Conservation (phyloP, 2,888 invertebrate species). For the Frankliniella intonsa region DNA sequence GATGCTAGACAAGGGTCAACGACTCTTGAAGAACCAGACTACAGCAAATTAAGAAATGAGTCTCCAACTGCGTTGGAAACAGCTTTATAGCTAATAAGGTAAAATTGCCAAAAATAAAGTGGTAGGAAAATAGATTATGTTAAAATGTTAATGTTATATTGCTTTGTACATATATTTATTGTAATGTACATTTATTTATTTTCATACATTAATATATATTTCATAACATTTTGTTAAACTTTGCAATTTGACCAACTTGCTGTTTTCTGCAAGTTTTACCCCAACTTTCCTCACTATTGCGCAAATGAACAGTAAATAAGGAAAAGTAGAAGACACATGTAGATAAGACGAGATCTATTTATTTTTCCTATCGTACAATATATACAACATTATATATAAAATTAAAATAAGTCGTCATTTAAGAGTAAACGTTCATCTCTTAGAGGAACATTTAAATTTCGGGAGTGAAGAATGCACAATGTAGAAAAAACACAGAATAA, state of each 20-base stretch:
- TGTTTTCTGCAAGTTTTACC: no score
- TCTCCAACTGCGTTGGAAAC: neutral
- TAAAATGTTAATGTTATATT: neutral
- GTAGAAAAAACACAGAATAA: neutral
- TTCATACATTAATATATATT: neutral
- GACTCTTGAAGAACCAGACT: neutral
- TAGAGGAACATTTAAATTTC: no score
- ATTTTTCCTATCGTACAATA: neutral
- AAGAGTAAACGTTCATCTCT: neutral
- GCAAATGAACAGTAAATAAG: no score
- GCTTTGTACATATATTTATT: slow-evolving; percentile 23
- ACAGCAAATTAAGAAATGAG: neutral
- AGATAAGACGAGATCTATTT: neutral
- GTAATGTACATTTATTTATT: neutral
- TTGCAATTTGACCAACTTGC: no score
- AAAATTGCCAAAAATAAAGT: neutral
- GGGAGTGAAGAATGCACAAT: no score
- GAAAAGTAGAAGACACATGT: neutral
- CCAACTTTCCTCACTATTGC: no score
- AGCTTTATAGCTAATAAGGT: neutral
- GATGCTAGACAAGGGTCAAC: neutral
- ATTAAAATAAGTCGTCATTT: neutral
- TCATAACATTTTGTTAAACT: no score
- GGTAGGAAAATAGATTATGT: neutral
- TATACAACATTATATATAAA: neutral